Percentiles rank a stretch among this genome's conserved stretches.
These are phyloP conservation scores for Tetramorium bicarinatum DNA, from an alignment of 2,888 invertebrate species.

Conservation along the genomic window DNA sequence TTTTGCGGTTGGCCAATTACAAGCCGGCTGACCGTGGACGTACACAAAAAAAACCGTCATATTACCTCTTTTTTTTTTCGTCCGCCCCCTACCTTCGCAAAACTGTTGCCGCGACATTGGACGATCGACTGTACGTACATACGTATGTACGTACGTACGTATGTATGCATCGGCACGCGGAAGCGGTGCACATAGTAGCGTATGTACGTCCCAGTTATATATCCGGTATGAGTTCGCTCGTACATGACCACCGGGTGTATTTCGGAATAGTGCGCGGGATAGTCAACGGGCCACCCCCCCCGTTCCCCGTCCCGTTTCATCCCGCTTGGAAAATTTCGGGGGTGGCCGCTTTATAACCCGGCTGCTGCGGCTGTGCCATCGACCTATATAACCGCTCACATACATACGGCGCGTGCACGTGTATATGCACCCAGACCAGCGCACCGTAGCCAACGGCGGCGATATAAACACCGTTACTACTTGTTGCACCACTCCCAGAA, in stretches of 20 bases:
- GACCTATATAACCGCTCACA: conserved; percentile 55
- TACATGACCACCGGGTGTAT: conserved; percentile 50
- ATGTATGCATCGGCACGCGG: conserved; percentile 16
- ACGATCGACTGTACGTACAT: conserved; percentile 60
- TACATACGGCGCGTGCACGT: conserved; percentile 54
- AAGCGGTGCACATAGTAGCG: conserved; percentile 16
- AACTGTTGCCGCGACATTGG: conserved; percentile 74
- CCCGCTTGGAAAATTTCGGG: conserved; percentile 76
- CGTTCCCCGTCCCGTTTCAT: conserved; percentile 47
- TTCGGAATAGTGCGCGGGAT: conserved; percentile 46
- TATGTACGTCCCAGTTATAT: conserved; percentile 37
- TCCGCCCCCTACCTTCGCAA: conserved; percentile 6
- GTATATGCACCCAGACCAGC: conserved; percentile 73
- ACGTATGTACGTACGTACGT: conserved; percentile 41
- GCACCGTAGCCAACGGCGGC: conserved; percentile 73
- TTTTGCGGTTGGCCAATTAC: conserved; percentile 61
- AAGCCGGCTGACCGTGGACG: conserved; percentile 59
- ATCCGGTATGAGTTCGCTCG: conserved; percentile 31
- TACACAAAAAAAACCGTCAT: conserved; percentile 42
- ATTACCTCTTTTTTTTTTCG: not conserved
- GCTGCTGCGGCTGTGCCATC: conserved; percentile 57
- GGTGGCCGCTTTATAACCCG: conserved; percentile 69
- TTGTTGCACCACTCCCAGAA: conserved; percentile 83
- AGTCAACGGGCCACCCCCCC: conserved; percentile 51
- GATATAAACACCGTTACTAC: conserved; percentile 83